Base-by-base conservation (phyloP, 2,888 invertebrate genomes). In the Erpobdella octoculata region DNA sequence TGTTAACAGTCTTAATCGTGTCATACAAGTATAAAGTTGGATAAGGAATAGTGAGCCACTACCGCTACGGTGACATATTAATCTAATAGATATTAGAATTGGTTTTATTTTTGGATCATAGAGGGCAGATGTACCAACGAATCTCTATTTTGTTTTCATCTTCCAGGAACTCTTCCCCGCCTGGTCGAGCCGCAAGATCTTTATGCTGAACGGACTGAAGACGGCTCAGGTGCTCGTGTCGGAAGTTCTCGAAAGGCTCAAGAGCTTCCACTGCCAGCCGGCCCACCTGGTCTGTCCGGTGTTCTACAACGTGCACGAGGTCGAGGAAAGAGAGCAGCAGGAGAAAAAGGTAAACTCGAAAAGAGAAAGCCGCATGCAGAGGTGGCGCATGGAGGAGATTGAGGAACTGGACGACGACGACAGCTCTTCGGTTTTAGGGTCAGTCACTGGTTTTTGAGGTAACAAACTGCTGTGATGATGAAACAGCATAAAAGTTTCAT, bases 211-310 rank as follows among this genome's bases (percentile, higher is more conserved):
- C 46, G 67, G 28, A 41, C 67, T 41, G 36, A 67, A 67, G 48
- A 25, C 12, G 15, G 33, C 46, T 33, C 28, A 31, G n/a, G 46
- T 46, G 15, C 33, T 67, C 12, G 15, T 67, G 28, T 28, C 6
- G 15, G 67, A 67, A 18, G 67, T 67, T 4, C 33, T 28, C 5
- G 21, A 67, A 18, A 35, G 67, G 25, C 48, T 67, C 1, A 38
- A 67, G 31, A 46, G 67, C 48, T 67, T 67, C 67, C 67, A 67
- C 67, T 28, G 36, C 31, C 25, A 48, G 25, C 67, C 67, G 15
- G 67, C 48, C 21, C 46, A 37, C 28, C 46, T 67, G 46, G 67
- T 41, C 2, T 12, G 18, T 15, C 31, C 46, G 5, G 21, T 67
- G 15, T 36, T 28, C 31, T n/a, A 31, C 6, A 35, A 35, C 38